phyloP scores from a whole-genome alignment of 2,797 vertebrate species.

The Anguilla megastoma region DNA sequence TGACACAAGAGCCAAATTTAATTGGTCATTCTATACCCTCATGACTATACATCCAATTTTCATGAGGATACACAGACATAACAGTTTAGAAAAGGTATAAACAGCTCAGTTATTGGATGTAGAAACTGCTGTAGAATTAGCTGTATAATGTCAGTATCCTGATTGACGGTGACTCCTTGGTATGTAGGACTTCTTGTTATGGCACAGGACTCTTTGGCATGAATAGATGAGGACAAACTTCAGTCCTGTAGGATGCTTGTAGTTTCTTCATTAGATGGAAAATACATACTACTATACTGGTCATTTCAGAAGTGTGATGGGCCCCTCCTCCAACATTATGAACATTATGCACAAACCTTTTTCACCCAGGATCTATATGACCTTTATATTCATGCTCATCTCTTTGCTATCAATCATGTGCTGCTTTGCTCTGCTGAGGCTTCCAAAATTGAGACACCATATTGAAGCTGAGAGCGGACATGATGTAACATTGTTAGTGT shows the following conservation, averaged over 20 bases:
- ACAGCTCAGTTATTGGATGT: background rate
- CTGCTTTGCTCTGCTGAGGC: background rate
- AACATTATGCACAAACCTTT: background rate
- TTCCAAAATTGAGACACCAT: background rate
- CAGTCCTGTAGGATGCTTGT: background rate
- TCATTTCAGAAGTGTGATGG: background rate
- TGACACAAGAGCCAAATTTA: background rate
- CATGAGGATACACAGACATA: background rate
- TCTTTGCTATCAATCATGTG: background rate
- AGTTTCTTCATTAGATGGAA: background rate
- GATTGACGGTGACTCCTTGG: background rate
- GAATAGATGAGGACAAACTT: background rate
- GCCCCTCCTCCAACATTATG: background rate
- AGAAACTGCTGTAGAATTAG: background rate
- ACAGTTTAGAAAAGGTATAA: background rate
- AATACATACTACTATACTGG: background rate
- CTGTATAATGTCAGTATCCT: background rate
- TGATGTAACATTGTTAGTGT: conserved; percentile 14
- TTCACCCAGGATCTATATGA: background rate
- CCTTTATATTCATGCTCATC: background rate
- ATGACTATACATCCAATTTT: background rate
- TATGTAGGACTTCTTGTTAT: too few relatives aligned
- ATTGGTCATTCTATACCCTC: background rate
- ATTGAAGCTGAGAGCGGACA: background rate
- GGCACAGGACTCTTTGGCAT: background rate